Evolutionary conservation across 2,113 vertebrate genomes (phyloP).

Genomic region (Pseudorhombus dupliciocellatus): DNA sequence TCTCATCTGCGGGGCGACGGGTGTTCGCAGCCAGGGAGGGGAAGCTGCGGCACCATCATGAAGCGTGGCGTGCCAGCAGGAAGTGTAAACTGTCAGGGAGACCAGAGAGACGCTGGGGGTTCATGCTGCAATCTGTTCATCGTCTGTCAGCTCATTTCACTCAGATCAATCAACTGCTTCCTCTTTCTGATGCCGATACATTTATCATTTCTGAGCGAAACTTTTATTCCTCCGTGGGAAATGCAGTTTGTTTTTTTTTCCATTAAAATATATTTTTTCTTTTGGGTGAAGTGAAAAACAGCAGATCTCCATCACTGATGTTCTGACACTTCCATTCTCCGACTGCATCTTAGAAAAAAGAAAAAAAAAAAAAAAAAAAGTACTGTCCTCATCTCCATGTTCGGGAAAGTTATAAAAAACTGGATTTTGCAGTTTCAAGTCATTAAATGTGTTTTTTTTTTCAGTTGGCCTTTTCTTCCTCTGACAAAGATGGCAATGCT

Average conservation of each 20-base stretch:
- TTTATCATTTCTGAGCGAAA: constrained; percentile 28
- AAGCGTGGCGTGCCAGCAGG: constrained; percentile 37
- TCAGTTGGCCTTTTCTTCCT: constrained; percentile 31
- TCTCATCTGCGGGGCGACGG: constrained; percentile 50
- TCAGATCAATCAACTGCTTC: constrained; percentile 41
- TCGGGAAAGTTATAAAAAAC: constrained; percentile 20
- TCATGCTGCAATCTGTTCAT: constrained; percentile 59
- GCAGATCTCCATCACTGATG: constrained; percentile 3
- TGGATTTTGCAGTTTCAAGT: constrained; percentile 11
- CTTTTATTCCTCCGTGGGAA: background rate
- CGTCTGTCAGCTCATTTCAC: constrained; percentile 73
- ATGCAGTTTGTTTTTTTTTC: constrained; percentile 10
- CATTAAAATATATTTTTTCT: constrained; percentile 35
- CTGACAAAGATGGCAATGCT: constrained; percentile 39
- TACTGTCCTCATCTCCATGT: background rate
- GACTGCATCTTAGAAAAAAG: background rate
- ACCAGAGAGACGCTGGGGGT: constrained; percentile 39
- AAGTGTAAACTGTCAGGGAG: constrained; percentile 72
- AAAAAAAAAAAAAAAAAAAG: constrained; percentile 11
- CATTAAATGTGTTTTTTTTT: constrained; percentile 4
- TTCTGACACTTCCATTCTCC: constrained; percentile 18
- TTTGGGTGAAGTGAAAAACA: background rate
- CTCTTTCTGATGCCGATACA: constrained; percentile 18
- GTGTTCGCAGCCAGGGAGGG: constrained; percentile 61
- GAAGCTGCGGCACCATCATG: constrained; percentile 50